Percentiles rank a stretch among this genome's conserved stretches.
These are phyloP conservation scores for Brachionus angularis DNA, from an alignment of 1,140 invertebrate genomes.

Conservation along the genomic window DNA sequence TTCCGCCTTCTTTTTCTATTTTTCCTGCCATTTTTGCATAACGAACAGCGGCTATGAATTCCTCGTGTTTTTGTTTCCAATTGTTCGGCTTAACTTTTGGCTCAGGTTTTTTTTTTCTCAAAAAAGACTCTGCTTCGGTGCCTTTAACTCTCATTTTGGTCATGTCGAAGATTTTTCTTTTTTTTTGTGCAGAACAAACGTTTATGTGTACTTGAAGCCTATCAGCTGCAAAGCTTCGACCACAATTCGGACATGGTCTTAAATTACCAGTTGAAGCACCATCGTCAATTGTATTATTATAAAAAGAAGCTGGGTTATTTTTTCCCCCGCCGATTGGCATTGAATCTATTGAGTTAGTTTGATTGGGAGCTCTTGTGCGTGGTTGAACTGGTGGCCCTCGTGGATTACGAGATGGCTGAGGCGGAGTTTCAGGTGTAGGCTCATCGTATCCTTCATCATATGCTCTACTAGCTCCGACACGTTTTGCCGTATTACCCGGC, in stretches of 20 bases:
- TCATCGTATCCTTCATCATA: background rate
- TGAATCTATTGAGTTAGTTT: slow-evolving; percentile 2
- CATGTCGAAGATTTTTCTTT: slow-evolving; percentile 77
- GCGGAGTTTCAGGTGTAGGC: too few relatives aligned
- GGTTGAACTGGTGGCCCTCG: background rate
- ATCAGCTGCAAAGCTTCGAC: slow-evolving; percentile 69
- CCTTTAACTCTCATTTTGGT: slow-evolving; percentile 75
- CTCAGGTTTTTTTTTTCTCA: slow-evolving; percentile 55
- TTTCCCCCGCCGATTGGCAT: background rate
- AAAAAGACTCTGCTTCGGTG: slow-evolving; percentile 77
- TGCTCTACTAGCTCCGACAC: background rate
- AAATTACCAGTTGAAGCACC: slow-evolving; percentile 45
- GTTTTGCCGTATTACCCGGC: slow-evolving; percentile 47
- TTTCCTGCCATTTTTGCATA: slow-evolving; percentile 79
- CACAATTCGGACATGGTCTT: slow-evolving; percentile 56
- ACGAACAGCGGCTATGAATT: slow-evolving; percentile 80
- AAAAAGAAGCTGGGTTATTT: too few relatives aligned
- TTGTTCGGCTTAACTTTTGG: slow-evolving; percentile 59
- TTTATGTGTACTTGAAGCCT: slow-evolving; percentile 72
- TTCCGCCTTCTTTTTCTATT: slow-evolving; percentile 77
- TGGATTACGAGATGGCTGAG: background rate
- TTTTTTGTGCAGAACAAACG: slow-evolving; percentile 66
- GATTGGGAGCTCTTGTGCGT: background rate
- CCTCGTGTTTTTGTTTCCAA: slow-evolving; percentile 86
- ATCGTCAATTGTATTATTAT: slow-evolving; percentile 29